Conservation (phyloP, 2,797 vertebrate genomes). For the Intellagama lesueurii region DNA sequence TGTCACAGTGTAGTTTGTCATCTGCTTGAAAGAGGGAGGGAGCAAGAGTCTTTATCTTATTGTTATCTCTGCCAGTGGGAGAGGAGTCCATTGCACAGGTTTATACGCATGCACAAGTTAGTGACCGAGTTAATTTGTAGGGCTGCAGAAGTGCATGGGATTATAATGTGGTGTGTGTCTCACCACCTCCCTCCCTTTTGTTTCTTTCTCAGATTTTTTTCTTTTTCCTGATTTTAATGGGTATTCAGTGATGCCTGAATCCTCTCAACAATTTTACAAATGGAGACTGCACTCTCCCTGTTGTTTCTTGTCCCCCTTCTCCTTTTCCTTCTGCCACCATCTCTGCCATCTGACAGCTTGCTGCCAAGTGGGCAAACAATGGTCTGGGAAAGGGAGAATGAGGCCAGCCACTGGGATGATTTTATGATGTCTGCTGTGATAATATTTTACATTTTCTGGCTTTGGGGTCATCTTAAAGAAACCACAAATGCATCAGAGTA, state of each 20-base stretch:
- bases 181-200: conserved; percentile 48
- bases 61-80: conserved; percentile 64
- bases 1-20: conserved; percentile 58
- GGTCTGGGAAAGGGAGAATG: conserved; percentile 27
- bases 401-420: conserved; percentile 54
- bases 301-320: conserved; percentile 40
- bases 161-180: conserved; percentile 57
- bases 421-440: conserved; percentile 58
- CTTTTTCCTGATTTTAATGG: conserved; percentile 62
- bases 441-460: conserved; percentile 57
- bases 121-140: conserved; percentile 56
- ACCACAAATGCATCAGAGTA: not conserved
- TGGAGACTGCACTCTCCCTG: conserved; percentile 61
- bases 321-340: conserved; percentile 37
- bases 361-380: conserved; percentile 50
- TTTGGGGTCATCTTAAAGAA: conserved; percentile 48
- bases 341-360: conserved; percentile 59
- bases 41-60: conserved; percentile 59
- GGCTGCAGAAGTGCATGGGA: conserved; percentile 46
- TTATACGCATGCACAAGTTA: conserved; percentile 48
- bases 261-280: conserved; percentile 68
- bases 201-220: conserved; percentile 45
- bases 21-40: conserved; percentile 39
- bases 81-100: conserved; percentile 57
- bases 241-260: conserved; percentile 58